phyloP scores from a whole-genome alignment of 2,113 vertebrate genomes.

The Chionis minor region DNA sequence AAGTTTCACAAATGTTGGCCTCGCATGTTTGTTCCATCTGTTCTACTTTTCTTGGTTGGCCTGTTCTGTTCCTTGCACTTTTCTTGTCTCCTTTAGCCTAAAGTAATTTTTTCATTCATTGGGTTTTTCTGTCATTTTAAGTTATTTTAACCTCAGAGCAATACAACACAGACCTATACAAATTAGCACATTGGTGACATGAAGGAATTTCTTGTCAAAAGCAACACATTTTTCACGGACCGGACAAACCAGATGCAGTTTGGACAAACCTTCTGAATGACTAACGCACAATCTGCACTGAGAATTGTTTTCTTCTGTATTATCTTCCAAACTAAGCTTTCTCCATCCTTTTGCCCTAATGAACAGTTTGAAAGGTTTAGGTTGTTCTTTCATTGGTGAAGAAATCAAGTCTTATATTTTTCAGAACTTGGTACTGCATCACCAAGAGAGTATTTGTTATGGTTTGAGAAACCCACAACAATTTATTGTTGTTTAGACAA shows the following conservation, averaged over 20 bases:
- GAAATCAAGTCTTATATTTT: not conserved
- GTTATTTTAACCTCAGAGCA: not conserved
- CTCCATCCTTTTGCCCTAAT: not conserved
- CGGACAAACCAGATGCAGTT: not conserved
- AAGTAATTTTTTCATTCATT: not conserved
- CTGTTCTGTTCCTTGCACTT: not conserved
- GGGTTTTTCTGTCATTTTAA: not conserved
- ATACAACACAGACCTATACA: not conserved
- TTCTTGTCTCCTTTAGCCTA: not conserved
- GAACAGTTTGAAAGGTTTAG: not conserved
- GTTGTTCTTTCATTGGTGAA: not conserved
- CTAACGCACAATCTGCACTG: not conserved
- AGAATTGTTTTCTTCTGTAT: not conserved
- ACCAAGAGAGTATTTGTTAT: not conserved
- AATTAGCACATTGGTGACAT: not conserved
- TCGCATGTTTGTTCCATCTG: not conserved
- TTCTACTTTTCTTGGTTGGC: not conserved
- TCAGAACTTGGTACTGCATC: not conserved
- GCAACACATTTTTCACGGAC: not conserved
- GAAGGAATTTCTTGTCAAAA: not conserved
- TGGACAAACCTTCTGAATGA: not conserved
- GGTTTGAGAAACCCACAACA: too few species aligned
- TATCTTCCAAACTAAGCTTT: not conserved
- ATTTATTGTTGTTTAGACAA: too few species aligned
- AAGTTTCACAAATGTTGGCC: not conserved